Conservation (phyloP, 2,797 vertebrate species). For the Centroberyx gerrardi region DNA sequence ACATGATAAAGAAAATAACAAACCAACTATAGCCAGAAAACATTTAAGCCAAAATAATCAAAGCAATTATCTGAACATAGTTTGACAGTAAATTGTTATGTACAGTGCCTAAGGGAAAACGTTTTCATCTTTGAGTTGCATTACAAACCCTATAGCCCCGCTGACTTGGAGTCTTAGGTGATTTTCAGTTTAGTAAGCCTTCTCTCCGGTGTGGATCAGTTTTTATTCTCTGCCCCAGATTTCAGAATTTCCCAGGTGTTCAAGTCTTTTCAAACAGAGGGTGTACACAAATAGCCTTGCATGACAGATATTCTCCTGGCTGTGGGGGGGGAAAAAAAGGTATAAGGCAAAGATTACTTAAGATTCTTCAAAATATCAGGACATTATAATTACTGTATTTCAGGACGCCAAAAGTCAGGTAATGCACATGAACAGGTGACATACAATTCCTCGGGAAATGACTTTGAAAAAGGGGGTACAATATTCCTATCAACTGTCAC, state of each 20-base stretch:
- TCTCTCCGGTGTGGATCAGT: slow-evolving; percentile 1
- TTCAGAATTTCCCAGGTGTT: slow-evolving; percentile 10
- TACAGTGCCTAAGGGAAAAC: slow-evolving; percentile 38
- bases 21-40: slow-evolving; percentile 39
- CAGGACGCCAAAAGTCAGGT: slow-evolving; percentile 39
- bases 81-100: slow-evolving; percentile 43
- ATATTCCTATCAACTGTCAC: slow-evolving; percentile 32
- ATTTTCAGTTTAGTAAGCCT: slow-evolving; percentile 9
- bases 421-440: slow-evolving; percentile 42
- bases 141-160: slow-evolving; percentile 27
- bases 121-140: slow-evolving; percentile 40
- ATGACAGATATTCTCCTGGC: not conserved
- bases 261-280: not conserved
- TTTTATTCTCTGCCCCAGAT: slow-evolving; percentile 22
- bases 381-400: slow-evolving; percentile 36
- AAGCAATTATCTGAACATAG: slow-evolving; percentile 44
- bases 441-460: slow-evolving; percentile 10
- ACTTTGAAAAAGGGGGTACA: slow-evolving; percentile 14
- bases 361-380: slow-evolving; percentile 19
- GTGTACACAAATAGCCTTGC: slow-evolving; percentile 2
- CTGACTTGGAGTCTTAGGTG: not conserved
- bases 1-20: slow-evolving; percentile 33
- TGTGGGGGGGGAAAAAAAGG: not conserved
- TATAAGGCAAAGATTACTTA: slow-evolving; percentile 34
- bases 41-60: slow-evolving; percentile 21